phyloP scores from a whole-genome alignment of 2,113 vertebrate species.

The Bos taurus region DNA sequence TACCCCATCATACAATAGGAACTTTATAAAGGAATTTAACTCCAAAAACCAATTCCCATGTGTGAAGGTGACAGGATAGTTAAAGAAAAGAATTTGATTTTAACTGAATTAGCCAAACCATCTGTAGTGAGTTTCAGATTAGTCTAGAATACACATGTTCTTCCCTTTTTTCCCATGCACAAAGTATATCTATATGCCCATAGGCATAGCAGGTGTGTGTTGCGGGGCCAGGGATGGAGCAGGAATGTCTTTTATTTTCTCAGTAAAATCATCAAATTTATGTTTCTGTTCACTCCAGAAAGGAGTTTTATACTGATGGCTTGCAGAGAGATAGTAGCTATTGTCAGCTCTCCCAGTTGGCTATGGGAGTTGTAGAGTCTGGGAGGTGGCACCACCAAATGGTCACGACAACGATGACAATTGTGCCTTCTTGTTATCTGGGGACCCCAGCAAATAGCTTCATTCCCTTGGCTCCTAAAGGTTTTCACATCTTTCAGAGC shows the following conservation, averaged over 20 bases:
- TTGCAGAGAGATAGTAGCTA: neutral
- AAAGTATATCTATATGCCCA: neutral
- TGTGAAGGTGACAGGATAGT: neutral
- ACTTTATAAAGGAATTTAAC: slow-evolving; percentile 3
- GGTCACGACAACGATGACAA: neutral
- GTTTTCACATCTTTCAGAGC: neutral
- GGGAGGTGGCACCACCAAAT: neutral
- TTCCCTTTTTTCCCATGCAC: neutral
- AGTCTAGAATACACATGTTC: neutral
- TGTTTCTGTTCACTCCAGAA: neutral
- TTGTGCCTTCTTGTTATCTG: neutral
- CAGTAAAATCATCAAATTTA: neutral
- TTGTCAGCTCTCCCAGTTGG: neutral
- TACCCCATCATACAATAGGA: neutral
- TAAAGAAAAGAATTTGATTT: neutral
- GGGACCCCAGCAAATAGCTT: neutral
- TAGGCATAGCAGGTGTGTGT: neutral
- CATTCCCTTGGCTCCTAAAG: neutral
- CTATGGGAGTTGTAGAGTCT: neutral
- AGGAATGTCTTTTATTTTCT: neutral
- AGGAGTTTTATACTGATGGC: neutral
- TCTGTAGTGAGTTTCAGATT: slow-evolving; percentile 14
- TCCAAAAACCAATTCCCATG: neutral
- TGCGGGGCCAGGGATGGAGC: neutral
- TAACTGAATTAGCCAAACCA: neutral